phyloP scores from a whole-genome alignment of 2,888 invertebrate genomes.

The Conistra vaccinii region DNA sequence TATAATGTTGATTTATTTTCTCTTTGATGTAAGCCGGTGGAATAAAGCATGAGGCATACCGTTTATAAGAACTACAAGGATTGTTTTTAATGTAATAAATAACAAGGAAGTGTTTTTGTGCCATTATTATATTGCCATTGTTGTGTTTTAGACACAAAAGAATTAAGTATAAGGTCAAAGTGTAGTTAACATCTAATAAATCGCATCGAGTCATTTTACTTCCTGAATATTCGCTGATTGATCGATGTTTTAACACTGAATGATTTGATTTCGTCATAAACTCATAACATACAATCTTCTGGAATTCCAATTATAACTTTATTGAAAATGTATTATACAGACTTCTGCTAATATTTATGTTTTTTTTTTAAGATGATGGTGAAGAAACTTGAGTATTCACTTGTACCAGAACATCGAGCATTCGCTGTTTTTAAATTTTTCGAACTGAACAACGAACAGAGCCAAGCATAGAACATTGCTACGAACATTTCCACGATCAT shows the following conservation, averaged over 20 bases:
- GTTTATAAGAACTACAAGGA: neutral
- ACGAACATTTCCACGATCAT: too few species aligned
- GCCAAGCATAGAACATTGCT: too few species aligned
- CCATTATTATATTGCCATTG: constrained; percentile 52
- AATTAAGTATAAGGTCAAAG: constrained; percentile 50
- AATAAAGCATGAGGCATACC: neutral
- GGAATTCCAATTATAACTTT: neutral
- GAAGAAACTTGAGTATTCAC: too few species aligned
- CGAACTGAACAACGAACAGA: too few species aligned
- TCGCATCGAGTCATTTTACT: constrained; percentile 18
- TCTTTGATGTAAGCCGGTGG: constrained; percentile 24
- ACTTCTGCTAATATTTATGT: neutral
- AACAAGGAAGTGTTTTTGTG: constrained; percentile 56
- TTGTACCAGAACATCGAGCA: too few species aligned
- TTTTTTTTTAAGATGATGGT: too few species aligned
- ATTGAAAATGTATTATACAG: neutral
- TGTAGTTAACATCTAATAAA: constrained; percentile 44
- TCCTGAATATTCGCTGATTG: constrained; percentile 29
- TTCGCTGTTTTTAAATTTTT: too few species aligned
- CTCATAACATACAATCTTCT: neutral
- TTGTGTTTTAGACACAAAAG: constrained; percentile 53
- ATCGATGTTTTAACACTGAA: neutral
- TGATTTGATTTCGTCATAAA: constrained; percentile 8
- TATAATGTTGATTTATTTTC: constrained; percentile 46
- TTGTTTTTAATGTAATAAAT: constrained; percentile 40